Base-by-base conservation (phyloP, 2,888 invertebrate species). In the Amphiduros pacificus region DNA sequence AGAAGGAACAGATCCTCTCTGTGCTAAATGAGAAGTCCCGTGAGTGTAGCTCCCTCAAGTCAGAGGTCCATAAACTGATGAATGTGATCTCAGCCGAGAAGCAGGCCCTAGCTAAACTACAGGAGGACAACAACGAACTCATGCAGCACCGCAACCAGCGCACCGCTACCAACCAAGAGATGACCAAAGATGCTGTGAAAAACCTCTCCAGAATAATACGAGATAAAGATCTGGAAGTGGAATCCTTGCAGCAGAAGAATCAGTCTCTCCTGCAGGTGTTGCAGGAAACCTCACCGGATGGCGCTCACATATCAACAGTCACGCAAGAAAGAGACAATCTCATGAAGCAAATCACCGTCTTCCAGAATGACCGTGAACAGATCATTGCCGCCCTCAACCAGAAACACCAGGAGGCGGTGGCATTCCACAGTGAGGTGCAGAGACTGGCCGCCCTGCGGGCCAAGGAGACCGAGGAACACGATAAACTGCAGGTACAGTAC, bases 361-460 rank as follows among this genome's bases (percentile, higher is more conserved):
- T 79, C 29, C 79, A 79, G 59, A 63, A 69, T 2, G 84, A 84
- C 65, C 67, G 83, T 32, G 82, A 83, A 50, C 82, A 83, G 66
- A 79, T 85, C 66, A 75, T 83, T 24, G 67, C 71, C 2, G 78
- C 79, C 24, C 73, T 94, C 0, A 91, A 90, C 73, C 85, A 89
- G 61, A 94, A 94, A 82, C 93, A 94, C 74, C 88, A 90, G 63
- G 94, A 94, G 83, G 92, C 89, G 76, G 82, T 92, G 29, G 88
- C 89, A 65, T 94, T 93, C 79, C 92, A 94, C 74, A 86, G 85
- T 31, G 94, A 95, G 85, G 90, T 94, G 62, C 91, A 93, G 78
- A 86, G 92, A 29, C 81, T 94, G 49, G 73, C 73, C 17, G 72
- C 67, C 2, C 64, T 73, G 14, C 61, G 80, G 9, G 64, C 63